Base-by-base conservation (phyloP, 2,888 invertebrate species). In the Noctua janthina region DNA sequence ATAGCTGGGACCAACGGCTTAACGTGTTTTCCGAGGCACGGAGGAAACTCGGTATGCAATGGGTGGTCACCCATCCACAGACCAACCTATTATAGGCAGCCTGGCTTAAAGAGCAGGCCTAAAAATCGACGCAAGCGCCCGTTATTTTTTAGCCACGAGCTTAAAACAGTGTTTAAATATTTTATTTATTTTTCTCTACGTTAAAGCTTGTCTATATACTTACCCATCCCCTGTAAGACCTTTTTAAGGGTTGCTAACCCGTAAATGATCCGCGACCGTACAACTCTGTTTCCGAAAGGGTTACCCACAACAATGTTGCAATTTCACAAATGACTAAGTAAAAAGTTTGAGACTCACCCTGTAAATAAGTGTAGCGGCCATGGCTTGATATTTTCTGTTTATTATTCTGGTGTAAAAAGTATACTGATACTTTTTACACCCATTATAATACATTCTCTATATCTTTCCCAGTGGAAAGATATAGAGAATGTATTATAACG, bases 311-410 rank as follows among this genome's bases (percentile, higher is more conserved):
- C 72, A 68, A 82, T 82, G 66, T 68, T 17, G 59, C 78, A 82
- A 83, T 82, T 82, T 78, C 54, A 62, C 67, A 62, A 67, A 29
- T 78, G 78, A 83, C 54, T 78, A 68, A 83, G 83, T 83, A 62
- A 62, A 82, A 83, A 83, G 71, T 82, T 78, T 39, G n/a, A 29
- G n/a, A 79, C n/a, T 35, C 15, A 43, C 39, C 82, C 81, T 76
- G 46, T 76, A 35, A 67, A 67, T 67, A 82, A 66, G n/a, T 35
- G 54, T 23, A 23, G 13, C 20, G 49, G 43, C 56, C 72, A 49
- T 73, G 17, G n/a, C 20, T 35, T 3, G 43, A 79, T 81, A 35
- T 54, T 79, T 35, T n/a, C 17, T 80, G 78, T 79, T 80, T 80
- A 80, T 79, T 79, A 70, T 79, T 64, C n/a, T n/a, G 4, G n/a